Percentiles rank a stretch among this genome's conserved stretches.
Evolutionary conservation across 2,888 invertebrate species (phyloP).

Genomic region (Ceraclea dissimilis): DNA sequence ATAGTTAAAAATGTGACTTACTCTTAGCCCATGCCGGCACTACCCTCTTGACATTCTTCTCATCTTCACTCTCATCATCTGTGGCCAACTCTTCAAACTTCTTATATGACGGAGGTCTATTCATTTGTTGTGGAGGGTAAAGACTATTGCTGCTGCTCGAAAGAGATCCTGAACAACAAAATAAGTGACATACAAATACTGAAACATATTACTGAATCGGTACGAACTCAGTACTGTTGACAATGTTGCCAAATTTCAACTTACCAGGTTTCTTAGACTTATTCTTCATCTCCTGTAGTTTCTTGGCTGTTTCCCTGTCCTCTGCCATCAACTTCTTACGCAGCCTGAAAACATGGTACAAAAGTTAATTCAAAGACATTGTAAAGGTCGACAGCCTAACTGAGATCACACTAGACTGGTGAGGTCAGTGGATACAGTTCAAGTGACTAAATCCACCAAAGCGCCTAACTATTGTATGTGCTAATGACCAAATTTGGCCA

Average conservation of each 20-base stretch:
- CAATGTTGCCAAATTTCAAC: neutral
- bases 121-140: neutral
- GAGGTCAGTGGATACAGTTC: too few relatives aligned
- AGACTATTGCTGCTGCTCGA: neutral
- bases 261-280: conserved; percentile 16
- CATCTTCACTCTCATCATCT: conserved; percentile 40
- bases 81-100: conserved; percentile 37
- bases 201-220: too few relatives aligned
- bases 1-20: too few relatives aligned
- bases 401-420: too few relatives aligned
- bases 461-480: too few relatives aligned
- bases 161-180: too few relatives aligned
- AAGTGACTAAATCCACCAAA: too few relatives aligned
- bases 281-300: conserved; percentile 14
- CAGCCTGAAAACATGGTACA: conserved; percentile 4
- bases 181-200: too few relatives aligned
- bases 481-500: too few relatives aligned
- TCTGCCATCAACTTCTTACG: conserved; percentile 11
- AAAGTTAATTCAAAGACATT: neutral
- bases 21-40: conserved; percentile 41
- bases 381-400: neutral
- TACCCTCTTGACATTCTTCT: conserved; percentile 31
- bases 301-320: conserved; percentile 11
- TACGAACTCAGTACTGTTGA: too few relatives aligned
- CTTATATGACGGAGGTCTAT: conserved; percentile 3